Conservation (phyloP, 2,797 vertebrate genomes). For the Rhinatrema bivittatum region DNA sequence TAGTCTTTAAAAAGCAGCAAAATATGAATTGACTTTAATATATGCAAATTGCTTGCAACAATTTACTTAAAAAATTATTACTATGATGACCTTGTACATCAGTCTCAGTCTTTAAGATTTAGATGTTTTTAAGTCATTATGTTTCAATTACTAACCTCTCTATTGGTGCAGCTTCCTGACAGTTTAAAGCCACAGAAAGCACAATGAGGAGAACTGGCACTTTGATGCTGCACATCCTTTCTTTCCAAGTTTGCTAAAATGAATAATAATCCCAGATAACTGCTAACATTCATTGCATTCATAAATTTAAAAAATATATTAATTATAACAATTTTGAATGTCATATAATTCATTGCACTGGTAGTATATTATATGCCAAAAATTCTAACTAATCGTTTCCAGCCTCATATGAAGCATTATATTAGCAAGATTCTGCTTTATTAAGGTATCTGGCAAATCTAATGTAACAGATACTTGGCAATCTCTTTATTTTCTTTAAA, state of each 20-base stretch:
- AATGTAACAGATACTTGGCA: not conserved
- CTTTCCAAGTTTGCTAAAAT: constrained; percentile 37
- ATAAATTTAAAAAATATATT: constrained; percentile 7
- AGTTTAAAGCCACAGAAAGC: constrained; percentile 58
- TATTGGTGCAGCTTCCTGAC: constrained; percentile 56
- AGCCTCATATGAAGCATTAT: not conserved
- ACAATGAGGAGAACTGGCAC: constrained; percentile 55
- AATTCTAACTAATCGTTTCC: not conserved
- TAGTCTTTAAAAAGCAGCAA: constrained; percentile 44
- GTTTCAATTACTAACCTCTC: constrained; percentile 60
- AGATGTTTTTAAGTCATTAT: not conserved
- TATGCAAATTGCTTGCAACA: not conserved
- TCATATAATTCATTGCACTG: constrained; percentile 4
- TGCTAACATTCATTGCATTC: constrained; percentile 18
- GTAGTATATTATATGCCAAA: not conserved
- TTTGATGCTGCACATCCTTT: constrained; percentile 64
- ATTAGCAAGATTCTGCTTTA: not conserved
- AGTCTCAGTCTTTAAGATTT: not conserved
- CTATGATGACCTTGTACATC: not conserved
- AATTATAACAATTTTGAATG: not conserved
- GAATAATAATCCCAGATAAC: too few relatives aligned
- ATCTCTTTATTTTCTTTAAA: not conserved
- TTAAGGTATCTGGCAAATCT: not conserved
- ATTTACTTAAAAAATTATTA: not conserved
- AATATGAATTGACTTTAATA: constrained; percentile 1